Base-by-base conservation (phyloP, 2,888 invertebrate genomes). In the Melikaiella ostensackeni region DNA sequence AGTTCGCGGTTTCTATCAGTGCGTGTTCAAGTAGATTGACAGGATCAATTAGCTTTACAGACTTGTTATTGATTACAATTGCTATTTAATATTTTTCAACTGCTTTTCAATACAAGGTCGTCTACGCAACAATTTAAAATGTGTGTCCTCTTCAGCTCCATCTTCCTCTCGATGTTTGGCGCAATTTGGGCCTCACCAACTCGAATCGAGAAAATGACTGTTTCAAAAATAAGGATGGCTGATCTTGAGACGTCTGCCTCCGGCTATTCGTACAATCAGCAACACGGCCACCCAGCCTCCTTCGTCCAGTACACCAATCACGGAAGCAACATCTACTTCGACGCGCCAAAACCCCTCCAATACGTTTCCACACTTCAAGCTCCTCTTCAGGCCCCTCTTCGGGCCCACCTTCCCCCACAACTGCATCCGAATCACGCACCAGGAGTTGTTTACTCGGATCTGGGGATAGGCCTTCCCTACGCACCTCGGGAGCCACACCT, bases 171-270 rank as follows among this genome's bases (percentile, higher is more conserved):
- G 33, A 61, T 62, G 30, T 73, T 79, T 9, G 46, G 74, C 35
- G 77, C 11, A 16, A n/a, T n/a, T 42, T 24, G 27, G 7, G 62
- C 38, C 1, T 76, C 76, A 2, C 63, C 83, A 4, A 79, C 78
- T 4, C 78, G 81, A 30, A 77, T 84, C 76, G 86, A 87, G 35
- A 83, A 83, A 27, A 93, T 93, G 92, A 93, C 93, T 42, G 92
- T 94, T 91, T 93, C 93, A 59, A 92, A 93, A 75, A 93, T 93
- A 77, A 92, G 93, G 0, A 93, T 93, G 61, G 93, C 93, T 7
- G 94, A 94, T 87, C 92, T 94, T 50, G 93, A 93, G 80, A 93
- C 93, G 0, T 94, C 94, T 0, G 94, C 94, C 0, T 93, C 93
- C 0, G 94, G 94, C 0, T 94, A 93, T 88, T 82, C 86, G 27